A percentile compares a stretch with the other conserved stretches of the same genome.
phyloP scores from a whole-genome alignment of 1,140 invertebrate species.

The Plectrocnemia conspersa region DNA sequence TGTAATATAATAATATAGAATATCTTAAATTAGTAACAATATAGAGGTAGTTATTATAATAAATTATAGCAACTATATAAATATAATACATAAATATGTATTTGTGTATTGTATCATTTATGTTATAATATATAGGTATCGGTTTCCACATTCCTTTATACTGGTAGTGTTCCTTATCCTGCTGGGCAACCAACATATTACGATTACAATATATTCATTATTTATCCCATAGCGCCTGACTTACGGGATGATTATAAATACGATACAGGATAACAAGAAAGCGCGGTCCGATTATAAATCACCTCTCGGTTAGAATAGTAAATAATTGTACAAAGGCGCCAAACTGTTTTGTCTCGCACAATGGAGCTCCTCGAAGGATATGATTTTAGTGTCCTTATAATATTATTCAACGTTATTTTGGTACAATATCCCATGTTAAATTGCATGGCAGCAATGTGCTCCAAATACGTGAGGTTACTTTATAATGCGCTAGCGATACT shows the following conservation, averaged over 20 bases:
- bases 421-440: too few species aligned
- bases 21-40: too few species aligned
- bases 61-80: too few species aligned
- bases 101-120: too few species aligned
- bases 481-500: conserved; percentile 11
- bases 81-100: too few species aligned
- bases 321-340: conserved; percentile 18
- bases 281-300: conserved; percentile 21
- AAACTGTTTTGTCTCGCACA: conserved; percentile 14
- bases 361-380: conserved; percentile 4
- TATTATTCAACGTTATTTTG: too few species aligned
- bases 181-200: conserved; percentile 17
- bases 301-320: conserved; percentile 14
- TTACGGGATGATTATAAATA: not conserved
- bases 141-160: too few species aligned
- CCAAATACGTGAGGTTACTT: conserved; percentile 20
- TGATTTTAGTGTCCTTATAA: too few species aligned
- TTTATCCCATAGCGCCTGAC: conserved; percentile 12
- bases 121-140: too few species aligned
- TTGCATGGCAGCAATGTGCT: conserved; percentile 18
- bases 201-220: conserved; percentile 23
- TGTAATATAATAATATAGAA: too few species aligned
- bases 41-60: too few species aligned
- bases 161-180: not conserved
- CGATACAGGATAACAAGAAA: conserved; percentile 20